These are phyloP conservation scores for Eidolon helvum DNA, from an alignment of 2,113 vertebrate genomes.

Conservation along the genomic window DNA sequence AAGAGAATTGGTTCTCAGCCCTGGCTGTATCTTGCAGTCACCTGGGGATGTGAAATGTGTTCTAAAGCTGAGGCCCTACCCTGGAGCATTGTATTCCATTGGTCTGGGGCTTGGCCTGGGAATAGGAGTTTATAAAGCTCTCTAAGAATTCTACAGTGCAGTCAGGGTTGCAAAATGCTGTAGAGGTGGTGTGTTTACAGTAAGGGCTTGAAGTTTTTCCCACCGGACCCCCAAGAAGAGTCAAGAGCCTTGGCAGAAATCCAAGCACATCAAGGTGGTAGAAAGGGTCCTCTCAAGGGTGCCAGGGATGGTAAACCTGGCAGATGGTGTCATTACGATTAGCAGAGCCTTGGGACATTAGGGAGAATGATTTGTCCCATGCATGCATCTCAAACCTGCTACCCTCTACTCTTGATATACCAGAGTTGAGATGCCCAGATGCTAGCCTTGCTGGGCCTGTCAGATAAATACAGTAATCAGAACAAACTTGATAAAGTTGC, in stretches of 20 bases:
- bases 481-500: not conserved
- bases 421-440: not conserved
- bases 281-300: not conserved
- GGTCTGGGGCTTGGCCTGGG: not conserved
- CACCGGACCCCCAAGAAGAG: not conserved
- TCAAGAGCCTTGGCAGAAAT: not conserved
- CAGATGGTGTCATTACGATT: not conserved
- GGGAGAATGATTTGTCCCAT: not conserved
- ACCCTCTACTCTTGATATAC: not conserved
- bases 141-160: not conserved
- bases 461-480: not conserved
- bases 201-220: not conserved
- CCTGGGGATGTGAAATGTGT: not conserved
- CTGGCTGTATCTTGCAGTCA: not conserved
- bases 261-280: too few species aligned
- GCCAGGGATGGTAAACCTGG: not conserved
- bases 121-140: not conserved
- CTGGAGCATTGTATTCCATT: not conserved
- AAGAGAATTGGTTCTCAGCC: not conserved
- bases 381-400: not conserved
- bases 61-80: not conserved
- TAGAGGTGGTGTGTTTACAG: not conserved
- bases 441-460: not conserved
- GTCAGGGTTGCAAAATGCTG: not conserved
- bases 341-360: not conserved